These are phyloP conservation scores for Halictus ligatus DNA, from an alignment of 2,888 invertebrate genomes.

Conservation along the genomic window DNA sequence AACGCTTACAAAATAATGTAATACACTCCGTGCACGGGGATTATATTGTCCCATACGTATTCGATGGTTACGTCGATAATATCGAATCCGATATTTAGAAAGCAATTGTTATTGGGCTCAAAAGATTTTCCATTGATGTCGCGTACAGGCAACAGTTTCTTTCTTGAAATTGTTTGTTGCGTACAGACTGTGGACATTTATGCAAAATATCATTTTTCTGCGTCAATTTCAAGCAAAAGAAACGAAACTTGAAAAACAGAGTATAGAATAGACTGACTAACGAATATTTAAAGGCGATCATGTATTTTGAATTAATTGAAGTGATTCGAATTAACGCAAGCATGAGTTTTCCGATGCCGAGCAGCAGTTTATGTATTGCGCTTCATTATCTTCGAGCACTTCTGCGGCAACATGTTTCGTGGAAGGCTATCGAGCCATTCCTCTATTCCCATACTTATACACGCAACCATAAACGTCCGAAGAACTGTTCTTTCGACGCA, in stretches of 20 bases:
- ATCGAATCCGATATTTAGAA: background rate
- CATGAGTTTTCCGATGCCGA: background rate
- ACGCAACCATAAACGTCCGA: constrained; percentile 23
- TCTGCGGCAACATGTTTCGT: background rate
- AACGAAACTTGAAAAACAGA: too few species aligned
- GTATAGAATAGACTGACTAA: too few species aligned
- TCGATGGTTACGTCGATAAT: background rate
- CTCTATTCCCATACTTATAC: background rate
- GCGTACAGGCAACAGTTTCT: background rate
- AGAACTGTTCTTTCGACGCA: constrained; percentile 19
- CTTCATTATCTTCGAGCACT: constrained; percentile 11
- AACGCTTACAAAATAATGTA: constrained; percentile 57
- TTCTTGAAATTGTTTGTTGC: background rate
- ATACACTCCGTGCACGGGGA: background rate
- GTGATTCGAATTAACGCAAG: background rate
- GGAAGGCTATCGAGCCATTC: constrained; percentile 18
- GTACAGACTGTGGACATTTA: background rate
- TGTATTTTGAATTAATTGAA: background rate
- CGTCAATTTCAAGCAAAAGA: too few species aligned
- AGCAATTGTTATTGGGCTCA: background rate
- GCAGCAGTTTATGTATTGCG: background rate
- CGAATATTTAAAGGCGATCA: background rate
- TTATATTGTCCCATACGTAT: constrained; percentile 19
- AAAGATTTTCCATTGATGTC: background rate
- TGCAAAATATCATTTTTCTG: background rate